Evolutionary conservation across 2,113 vertebrate genomes (phyloP), one percentile per base, ranked within the genome.

Genomic region (Microcebus ravelobensis): DNA sequence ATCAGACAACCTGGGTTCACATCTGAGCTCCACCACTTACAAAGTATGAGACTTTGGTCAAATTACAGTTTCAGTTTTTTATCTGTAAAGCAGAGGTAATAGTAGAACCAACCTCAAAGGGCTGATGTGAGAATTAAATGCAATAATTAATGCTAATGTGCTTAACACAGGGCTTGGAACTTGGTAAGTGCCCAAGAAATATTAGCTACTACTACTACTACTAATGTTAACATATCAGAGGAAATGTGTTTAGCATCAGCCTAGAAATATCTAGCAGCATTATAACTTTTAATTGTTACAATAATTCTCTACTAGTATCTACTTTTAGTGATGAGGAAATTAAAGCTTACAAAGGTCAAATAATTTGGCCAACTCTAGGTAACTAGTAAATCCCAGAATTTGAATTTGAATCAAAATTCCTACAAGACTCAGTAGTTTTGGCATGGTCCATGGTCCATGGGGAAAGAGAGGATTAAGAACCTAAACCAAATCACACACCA

Each of bases 271-370:
- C 23, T 13, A 85, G 45, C 3, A 67, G 34, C 10, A 61, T 70
- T 23, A 15, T 42, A 42, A 42, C 23, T 63, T 73, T 50, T 45
- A 55, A 81, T 91, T 88, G 5, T 67, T 23, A 71, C n/a, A 36
- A 31, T 39, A 70, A 20, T 88, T 50, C 15, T 50, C 45, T 77
- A 50, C 9, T 36, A n/a, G 50, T 21, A 23, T 25, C 17, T 90
- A 27, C 21, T 76, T 94, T 83, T 61, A 87, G 87, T 96, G 34
- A 89, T 25, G 18, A 96, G 27, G 79, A 73, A 82, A 39, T 39
- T 45, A 45, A 59, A 89, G 3, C 36, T 91, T 77, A 76, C 0
- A 67, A 55, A 83, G 9, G 25, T 89, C 65, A 76, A 45, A 61
- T 70, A 76, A 13, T n/a, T 36, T 48, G 65, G 39, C 15, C 14